Evolutionary conservation across 2,888 invertebrate species (phyloP).

Genomic region (Amphimallon solstitiale): DNA sequence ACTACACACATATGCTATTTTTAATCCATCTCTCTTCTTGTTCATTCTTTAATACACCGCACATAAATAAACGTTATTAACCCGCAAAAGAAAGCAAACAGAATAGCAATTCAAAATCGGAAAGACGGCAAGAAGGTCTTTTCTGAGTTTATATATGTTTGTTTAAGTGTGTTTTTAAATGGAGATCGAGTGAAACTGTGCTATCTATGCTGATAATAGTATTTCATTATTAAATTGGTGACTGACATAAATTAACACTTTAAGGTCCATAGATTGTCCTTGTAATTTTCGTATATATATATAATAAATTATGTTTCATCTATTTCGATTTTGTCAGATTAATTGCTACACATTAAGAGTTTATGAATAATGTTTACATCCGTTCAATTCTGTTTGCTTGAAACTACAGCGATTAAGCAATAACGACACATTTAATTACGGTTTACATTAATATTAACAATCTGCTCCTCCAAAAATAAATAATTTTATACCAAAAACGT

Average conservation of each 20-base stretch:
- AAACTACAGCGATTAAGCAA: not conserved
- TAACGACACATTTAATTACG: too few relatives aligned
- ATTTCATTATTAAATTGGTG: too few relatives aligned
- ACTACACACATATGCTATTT: not conserved
- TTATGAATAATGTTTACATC: not conserved
- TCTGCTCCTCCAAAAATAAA: too few relatives aligned
- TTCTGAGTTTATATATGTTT: not conserved
- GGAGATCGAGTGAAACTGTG: too few relatives aligned
- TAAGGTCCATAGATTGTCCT: too few relatives aligned
- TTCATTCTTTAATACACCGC: not conserved
- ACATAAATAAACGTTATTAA: conserved; percentile 4
- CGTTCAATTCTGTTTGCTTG: not conserved
- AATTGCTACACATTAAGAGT: not conserved
- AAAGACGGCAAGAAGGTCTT: not conserved
- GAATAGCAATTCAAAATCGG: not conserved
- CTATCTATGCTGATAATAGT: too few relatives aligned
- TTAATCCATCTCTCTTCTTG: not conserved
- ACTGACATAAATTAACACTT: too few relatives aligned
- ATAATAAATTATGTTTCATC: not conserved
- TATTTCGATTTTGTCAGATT: conserved; percentile 6
- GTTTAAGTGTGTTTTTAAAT: not conserved
- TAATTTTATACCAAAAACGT: too few relatives aligned
- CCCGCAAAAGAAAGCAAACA: not conserved
- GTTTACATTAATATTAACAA: too few relatives aligned
- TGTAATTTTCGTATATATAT: too few relatives aligned